phyloP scores from a whole-genome alignment of 2,797 vertebrate species.

The Enteromius viviparus region DNA sequence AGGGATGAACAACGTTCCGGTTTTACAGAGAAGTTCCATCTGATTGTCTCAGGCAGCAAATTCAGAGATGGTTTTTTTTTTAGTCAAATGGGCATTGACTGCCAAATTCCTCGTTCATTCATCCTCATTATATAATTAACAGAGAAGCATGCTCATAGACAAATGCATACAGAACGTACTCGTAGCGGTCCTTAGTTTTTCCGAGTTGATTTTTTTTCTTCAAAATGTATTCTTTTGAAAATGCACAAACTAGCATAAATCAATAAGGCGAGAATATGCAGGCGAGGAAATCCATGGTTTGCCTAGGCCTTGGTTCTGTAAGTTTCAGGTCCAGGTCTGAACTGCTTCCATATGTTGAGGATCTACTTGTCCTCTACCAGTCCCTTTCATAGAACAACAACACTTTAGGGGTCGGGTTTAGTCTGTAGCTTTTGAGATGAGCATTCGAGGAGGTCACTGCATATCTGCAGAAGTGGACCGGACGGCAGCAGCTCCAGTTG shows the following conservation, averaged over 20 bases:
- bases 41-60: conserved; percentile 76
- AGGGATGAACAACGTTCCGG: conserved; percentile 56
- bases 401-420: conserved; percentile 18
- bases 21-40: conserved; percentile 66
- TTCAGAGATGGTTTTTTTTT: conserved; percentile 65
- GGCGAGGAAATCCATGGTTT: conserved; percentile 48
- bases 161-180: conserved; percentile 62
- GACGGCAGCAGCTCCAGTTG: conserved; percentile 22
- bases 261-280: conserved; percentile 39
- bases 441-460: conserved; percentile 18
- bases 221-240: conserved; percentile 52
- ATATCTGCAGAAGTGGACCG: conserved; percentile 29
- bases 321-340: conserved; percentile 40
- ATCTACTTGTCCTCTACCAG: conserved; percentile 16
- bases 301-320: conserved; percentile 37
- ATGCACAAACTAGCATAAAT: conserved; percentile 61
- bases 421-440: conserved; percentile 21
- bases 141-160: conserved; percentile 68
- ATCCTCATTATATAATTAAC: conserved; percentile 69
- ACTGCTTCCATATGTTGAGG: conserved; percentile 38
- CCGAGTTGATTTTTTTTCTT: conserved; percentile 51
- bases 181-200: conserved; percentile 48
- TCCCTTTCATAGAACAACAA: conserved; percentile 20
- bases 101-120: conserved; percentile 65
- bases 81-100: conserved; percentile 65